These are phyloP conservation scores for Xiphophorus birchmanni DNA, from an alignment of 2,797 vertebrate species.

Conservation along the genomic window DNA sequence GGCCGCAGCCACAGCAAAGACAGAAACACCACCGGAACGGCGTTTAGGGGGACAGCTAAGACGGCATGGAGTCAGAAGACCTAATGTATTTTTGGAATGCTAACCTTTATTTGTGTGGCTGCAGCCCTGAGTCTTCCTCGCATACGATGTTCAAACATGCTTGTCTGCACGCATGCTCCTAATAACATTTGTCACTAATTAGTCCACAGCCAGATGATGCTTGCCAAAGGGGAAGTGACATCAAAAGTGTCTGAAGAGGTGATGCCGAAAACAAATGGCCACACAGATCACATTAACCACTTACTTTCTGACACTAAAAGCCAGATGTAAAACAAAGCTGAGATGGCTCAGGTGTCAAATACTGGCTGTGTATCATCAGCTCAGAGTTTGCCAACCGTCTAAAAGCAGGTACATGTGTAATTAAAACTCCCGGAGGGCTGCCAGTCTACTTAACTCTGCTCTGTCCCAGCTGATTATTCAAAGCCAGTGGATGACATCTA, in stretches of 20 bases:
- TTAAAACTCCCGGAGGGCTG: conserved; percentile 47
- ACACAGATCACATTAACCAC: neutral
- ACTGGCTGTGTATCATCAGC: conserved; percentile 34
- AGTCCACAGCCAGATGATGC: conserved; percentile 67
- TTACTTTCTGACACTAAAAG: conserved; percentile 27
- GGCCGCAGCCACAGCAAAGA: conserved; percentile 15
- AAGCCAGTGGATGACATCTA: conserved; percentile 12
- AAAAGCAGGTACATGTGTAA: conserved; percentile 48
- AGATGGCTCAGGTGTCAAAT: conserved; percentile 10
- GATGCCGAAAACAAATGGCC: conserved; percentile 47
- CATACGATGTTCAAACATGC: conserved; percentile 17
- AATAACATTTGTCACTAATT: conserved; percentile 73
- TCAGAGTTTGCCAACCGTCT: conserved; percentile 44
- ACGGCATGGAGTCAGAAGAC: conserved; percentile 52
- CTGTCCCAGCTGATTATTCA: conserved; percentile 41
- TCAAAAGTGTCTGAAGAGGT: conserved; percentile 51
- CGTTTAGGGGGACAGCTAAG: conserved; percentile 39
- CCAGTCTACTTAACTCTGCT: conserved; percentile 39
- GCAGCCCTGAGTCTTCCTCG: conserved; percentile 37
- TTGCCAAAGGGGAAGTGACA: conserved; percentile 44
- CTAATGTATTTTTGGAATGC: conserved; percentile 71
- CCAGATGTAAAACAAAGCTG: conserved; percentile 38
- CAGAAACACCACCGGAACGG: conserved; percentile 13
- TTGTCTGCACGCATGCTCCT: conserved; percentile 29
- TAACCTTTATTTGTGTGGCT: conserved; percentile 74